Evolutionary conservation across 1,140 invertebrate species (phyloP).

Genomic region (Brachionus calyciflorus): DNA sequence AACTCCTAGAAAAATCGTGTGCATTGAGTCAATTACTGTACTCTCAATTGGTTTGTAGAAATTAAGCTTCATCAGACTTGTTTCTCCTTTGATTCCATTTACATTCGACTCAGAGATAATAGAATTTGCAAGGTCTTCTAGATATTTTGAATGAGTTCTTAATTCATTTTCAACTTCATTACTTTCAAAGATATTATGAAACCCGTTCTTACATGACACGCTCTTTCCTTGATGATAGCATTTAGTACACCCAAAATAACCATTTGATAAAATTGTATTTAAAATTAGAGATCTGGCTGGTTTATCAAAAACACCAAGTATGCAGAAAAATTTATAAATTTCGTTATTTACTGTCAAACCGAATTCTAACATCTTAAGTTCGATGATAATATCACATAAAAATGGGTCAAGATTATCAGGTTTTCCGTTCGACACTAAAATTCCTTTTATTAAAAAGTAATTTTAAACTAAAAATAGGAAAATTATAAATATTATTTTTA

Average conservation of each 20-base stretch:
- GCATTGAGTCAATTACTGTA: constrained; percentile 29
- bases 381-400: neutral
- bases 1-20: constrained; percentile 23
- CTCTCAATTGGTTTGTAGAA: constrained; percentile 4
- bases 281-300: neutral
- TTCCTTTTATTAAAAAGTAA: neutral
- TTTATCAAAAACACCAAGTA: neutral
- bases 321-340: neutral
- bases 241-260: neutral
- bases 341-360: neutral
- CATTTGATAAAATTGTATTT: neutral
- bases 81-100: constrained; percentile 1
- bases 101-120: neutral
- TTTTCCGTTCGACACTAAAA: neutral
- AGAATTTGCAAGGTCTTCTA: neutral
- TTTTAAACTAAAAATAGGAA: too few species aligned
- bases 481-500: too few species aligned
- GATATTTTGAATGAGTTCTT: neutral
- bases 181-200: neutral
- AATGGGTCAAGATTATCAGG: neutral
- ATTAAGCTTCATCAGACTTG: neutral
- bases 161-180: neutral
- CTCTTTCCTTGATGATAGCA: constrained; percentile 4
- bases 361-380: neutral
- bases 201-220: neutral